Conservation (phyloP, 2,797 vertebrate genomes). For the Protonibea diacanthus region DNA sequence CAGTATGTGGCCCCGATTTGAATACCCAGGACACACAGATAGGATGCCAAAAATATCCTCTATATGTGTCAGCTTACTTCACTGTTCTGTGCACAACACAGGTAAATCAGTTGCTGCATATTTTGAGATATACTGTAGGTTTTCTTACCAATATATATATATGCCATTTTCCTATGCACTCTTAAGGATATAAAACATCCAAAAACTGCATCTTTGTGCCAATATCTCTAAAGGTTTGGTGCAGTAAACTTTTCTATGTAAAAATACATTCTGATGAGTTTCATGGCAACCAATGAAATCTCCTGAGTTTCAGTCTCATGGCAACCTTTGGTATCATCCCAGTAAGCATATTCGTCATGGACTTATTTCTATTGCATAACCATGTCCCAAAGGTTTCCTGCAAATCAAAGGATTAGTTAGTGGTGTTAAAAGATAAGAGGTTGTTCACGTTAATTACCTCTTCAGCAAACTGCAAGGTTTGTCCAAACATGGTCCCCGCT, state of each 20-base stretch:
- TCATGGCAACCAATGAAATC: not conserved
- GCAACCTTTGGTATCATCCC: conserved; percentile 54
- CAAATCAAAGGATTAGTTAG: conserved; percentile 70
- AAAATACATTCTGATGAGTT: conserved; percentile 12
- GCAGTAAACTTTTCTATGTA: not conserved
- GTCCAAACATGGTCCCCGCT: not conserved
- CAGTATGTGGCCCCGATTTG: conserved; percentile 50
- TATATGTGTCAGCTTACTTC: conserved; percentile 67
- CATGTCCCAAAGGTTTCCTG: conserved; percentile 59
- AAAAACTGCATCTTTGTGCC: not conserved
- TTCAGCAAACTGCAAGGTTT: conserved; percentile 27
- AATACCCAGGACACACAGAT: conserved; percentile 55
- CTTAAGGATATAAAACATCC: not conserved
- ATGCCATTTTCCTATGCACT: not conserved
- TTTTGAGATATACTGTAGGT: not conserved
- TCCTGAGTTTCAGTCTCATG: conserved; percentile 44
- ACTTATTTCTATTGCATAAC: conserved; percentile 74
- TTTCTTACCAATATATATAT: not conserved
- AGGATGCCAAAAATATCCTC: conserved; percentile 66
- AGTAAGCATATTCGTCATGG: conserved; percentile 58
- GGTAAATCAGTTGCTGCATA: not conserved
- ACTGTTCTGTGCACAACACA: conserved; percentile 18
- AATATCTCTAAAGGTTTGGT: not conserved
- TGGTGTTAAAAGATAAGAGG: conserved; percentile 64
- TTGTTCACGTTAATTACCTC: conserved; percentile 50